Evolutionary conservation across 2,797 vertebrate species (phyloP).

Genomic region (Amniataba percoides): DNA sequence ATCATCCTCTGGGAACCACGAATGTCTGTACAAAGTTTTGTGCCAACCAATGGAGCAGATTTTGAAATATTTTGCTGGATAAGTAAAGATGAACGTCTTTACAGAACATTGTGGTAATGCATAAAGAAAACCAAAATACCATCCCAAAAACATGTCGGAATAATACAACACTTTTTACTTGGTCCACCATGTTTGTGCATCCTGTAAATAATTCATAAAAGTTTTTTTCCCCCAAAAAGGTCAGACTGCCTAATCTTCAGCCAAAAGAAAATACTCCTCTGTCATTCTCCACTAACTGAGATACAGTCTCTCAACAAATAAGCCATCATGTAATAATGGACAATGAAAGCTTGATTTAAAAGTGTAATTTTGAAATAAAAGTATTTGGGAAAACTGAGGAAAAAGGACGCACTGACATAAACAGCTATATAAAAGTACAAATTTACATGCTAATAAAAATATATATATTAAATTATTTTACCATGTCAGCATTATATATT

Average conservation of each 20-base stretch:
- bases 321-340: neutral
- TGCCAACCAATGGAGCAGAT: neutral
- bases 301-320: neutral
- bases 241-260: no score
- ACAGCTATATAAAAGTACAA: neutral
- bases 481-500: neutral
- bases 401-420: no score
- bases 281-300: no score
- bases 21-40: neutral
- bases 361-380: no score
- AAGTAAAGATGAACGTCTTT: no score
- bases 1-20: neutral
- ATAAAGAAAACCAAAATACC: no score
- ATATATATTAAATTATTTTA: neutral
- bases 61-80: neutral
- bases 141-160: neutral
- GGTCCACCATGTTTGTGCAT: neutral
- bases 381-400: no score
- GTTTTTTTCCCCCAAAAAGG: no score
- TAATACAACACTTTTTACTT: neutral
- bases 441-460: no score
- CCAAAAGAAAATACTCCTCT: neutral
- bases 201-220: no score
- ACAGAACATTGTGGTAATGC: neutral
- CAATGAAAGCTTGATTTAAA: no score